Evolutionary conservation across 1,140 invertebrate genomes (phyloP).

Genomic region (Zaprionus vittiger): DNA sequence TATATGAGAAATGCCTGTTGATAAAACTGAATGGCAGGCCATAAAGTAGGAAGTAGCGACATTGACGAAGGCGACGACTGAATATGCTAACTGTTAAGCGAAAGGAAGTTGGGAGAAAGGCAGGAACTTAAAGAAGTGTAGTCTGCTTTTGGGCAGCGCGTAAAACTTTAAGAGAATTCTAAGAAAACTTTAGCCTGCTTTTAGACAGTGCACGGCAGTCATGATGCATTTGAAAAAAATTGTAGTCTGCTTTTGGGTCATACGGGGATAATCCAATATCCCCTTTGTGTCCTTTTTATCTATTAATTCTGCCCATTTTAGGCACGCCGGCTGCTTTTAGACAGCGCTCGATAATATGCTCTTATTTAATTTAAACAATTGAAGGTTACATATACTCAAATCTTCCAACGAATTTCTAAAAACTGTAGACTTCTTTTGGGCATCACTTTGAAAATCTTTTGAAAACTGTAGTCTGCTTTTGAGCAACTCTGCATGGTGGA

Average conservation of each 20-base stretch:
- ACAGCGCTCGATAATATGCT: too few relatives aligned
- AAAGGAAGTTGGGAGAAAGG: background rate
- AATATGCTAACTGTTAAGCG: slow-evolving; percentile 11
- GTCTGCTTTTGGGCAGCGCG: background rate
- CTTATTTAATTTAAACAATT: background rate
- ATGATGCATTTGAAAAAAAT: too few relatives aligned
- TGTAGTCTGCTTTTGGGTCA: background rate
- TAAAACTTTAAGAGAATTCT: background rate
- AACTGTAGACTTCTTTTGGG: background rate
- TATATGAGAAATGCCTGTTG: slow-evolving; percentile 37
- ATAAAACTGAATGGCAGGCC: slow-evolving; percentile 44
- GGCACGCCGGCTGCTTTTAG: too few relatives aligned
- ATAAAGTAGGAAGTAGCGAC: slow-evolving; percentile 16
- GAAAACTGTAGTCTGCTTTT: background rate
- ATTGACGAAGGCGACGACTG: slow-evolving; percentile 9
- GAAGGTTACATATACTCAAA: background rate
- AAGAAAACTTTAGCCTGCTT: background rate
- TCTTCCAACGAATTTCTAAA: too few relatives aligned
- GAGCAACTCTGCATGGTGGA: background rate
- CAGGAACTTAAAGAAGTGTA: background rate
- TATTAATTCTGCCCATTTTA: too few relatives aligned
- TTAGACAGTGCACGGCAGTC: background rate
- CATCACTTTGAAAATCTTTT: background rate
- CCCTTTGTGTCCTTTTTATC: too few relatives aligned
- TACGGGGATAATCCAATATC: too few relatives aligned